These are phyloP conservation scores for Parotia lawesii DNA, from an alignment of 2,113 vertebrate genomes.

Conservation along the genomic window DNA sequence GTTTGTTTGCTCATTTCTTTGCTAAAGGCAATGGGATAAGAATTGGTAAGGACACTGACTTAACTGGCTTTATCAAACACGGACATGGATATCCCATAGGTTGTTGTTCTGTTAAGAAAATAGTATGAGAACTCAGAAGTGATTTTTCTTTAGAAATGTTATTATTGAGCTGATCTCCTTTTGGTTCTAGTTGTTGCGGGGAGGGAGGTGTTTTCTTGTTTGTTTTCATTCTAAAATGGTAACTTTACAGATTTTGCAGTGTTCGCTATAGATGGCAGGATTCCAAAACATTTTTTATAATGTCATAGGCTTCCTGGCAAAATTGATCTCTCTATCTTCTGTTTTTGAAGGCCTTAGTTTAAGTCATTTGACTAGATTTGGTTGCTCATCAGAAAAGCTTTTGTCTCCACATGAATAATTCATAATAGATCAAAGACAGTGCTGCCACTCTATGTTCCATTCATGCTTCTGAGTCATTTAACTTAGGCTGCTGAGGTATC, in stretches of 20 bases:
- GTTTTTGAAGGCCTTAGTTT: neutral
- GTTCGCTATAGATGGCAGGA: neutral
- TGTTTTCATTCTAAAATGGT: neutral
- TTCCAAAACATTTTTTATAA: neutral
- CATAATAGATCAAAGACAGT: neutral
- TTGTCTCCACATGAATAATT: neutral
- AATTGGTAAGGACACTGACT: neutral
- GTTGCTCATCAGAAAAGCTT: neutral
- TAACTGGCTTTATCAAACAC: neutral
- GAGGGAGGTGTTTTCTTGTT: accelerated
- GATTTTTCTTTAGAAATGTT: neutral
- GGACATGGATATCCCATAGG: neutral
- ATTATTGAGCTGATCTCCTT: neutral
- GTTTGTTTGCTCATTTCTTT: neutral
- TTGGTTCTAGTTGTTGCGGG: neutral
- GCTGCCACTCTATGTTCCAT: neutral
- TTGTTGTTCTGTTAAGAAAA: neutral
- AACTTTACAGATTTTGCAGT: neutral
- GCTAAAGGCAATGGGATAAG: neutral
- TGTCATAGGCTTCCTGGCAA: neutral
- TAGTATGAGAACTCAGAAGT: neutral
- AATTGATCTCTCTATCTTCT: neutral
- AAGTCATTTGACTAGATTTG: neutral
- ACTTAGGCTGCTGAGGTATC: neutral
- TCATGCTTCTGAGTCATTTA: neutral